phyloP scores from a whole-genome alignment of 2,888 invertebrate species.

The Folsomia manolachei region DNA sequence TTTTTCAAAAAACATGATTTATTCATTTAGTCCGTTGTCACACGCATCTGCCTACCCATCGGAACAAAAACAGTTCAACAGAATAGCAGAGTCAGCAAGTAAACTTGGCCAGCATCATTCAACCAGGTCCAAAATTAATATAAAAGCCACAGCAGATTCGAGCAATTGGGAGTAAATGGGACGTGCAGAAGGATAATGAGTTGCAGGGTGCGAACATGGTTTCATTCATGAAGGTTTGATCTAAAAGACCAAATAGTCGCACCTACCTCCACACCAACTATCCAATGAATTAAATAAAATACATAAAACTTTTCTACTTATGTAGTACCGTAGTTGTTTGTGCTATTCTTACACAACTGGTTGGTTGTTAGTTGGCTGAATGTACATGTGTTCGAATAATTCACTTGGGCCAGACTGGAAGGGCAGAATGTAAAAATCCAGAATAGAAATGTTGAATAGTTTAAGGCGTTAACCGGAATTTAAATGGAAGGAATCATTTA shows the following conservation, averaged over 20 bases:
- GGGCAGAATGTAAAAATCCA: constrained; percentile 13
- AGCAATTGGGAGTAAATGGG: constrained; percentile 19
- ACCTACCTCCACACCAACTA: neutral
- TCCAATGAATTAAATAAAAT: constrained; percentile 11
- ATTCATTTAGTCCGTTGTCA: neutral
- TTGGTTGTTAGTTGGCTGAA: neutral
- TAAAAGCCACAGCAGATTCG: constrained; percentile 1
- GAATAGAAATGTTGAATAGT: constrained; percentile 15
- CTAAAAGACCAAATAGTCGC: constrained; percentile 3
- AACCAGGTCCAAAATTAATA: neutral
- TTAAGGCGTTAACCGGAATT: constrained; percentile 20
- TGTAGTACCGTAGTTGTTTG: neutral
- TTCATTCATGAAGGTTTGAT: neutral
- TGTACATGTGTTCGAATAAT: constrained; percentile 4
- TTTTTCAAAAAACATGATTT: neutral
- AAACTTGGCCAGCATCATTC: neutral
- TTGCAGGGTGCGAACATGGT: constrained; percentile 9
- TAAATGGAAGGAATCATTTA: constrained; percentile 9
- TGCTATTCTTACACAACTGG: no score
- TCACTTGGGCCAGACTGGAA: neutral
- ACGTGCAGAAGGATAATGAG: constrained; percentile 19
- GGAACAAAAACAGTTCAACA: no score
- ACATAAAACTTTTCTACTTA: no score
- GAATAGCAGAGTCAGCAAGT: no score
- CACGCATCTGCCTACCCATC: neutral